A percentile compares a stretch with the other conserved stretches of the same genome.
Evolutionary conservation across 2,113 vertebrate genomes (phyloP).

Genomic region (Uria lomvia): DNA sequence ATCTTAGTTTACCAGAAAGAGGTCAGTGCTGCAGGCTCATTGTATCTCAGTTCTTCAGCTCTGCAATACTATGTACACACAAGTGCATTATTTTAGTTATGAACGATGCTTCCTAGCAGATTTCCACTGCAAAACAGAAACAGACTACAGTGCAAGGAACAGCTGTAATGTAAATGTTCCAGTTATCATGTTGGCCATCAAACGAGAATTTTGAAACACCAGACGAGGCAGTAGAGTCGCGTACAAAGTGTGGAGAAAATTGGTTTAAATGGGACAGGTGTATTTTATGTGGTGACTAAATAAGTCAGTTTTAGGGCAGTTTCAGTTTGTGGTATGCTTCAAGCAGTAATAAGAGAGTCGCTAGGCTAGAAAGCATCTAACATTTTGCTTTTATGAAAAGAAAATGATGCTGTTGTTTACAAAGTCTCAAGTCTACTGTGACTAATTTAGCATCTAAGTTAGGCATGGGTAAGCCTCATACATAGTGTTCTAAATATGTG

Average conservation of each 20-base stretch:
- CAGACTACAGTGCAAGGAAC: not conserved
- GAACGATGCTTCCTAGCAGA: not conserved
- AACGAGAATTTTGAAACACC: not conserved
- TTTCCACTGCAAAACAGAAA: not conserved
- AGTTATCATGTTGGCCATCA: not conserved
- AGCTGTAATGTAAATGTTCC: not conserved
- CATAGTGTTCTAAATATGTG: not conserved
- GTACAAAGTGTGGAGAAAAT: not conserved
- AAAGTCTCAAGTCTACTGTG: not conserved
- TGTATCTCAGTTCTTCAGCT: not conserved
- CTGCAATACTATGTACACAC: not conserved
- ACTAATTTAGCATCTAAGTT: constrained; percentile 2
- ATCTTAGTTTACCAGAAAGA: not conserved
- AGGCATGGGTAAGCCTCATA: not conserved
- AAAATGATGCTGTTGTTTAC: not conserved
- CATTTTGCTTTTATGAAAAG: not conserved
- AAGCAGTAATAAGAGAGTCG: not conserved
- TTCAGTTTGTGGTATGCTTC: not conserved
- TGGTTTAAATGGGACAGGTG: rapidly evolving
- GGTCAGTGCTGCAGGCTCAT: not conserved
- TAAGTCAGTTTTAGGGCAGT: not conserved
- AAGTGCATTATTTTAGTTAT: not conserved
- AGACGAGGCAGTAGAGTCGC: not conserved
- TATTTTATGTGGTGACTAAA: not conserved
- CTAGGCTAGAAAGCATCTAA: not conserved